Evolutionary conservation across 2,113 vertebrate genomes (phyloP), one percentile per base, ranked within the genome.

Genomic region (Gadus macrocephalus): DNA sequence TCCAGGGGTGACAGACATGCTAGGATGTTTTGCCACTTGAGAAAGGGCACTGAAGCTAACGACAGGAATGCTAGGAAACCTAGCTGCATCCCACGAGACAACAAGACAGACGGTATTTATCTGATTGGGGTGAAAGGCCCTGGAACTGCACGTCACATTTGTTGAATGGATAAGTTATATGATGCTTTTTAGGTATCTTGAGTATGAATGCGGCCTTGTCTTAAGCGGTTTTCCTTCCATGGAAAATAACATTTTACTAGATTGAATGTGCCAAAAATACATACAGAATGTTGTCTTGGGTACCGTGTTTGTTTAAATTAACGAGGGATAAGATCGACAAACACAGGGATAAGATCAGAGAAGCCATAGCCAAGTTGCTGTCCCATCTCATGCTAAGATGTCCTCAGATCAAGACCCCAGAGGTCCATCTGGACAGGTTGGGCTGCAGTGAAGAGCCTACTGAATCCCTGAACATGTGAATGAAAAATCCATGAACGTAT

Each of bases 1-100:
- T 49, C 42, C 42, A 49, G 6, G 84, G 80, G 74, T 83, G 83
- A 84, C 80, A 84, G 80, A 81, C 78, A 69, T 67, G 76, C 78
- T 78, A 81, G 71, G 81, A 86, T 74, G 58, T 3, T 8, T 72
- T 42, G 69, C 81, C 49, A 71, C 79, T 76, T 78, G 73, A 75
- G 75, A 49, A 9, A 49, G 12, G 9, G 42, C 77, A 72, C 69
- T 38, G 74, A 78, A 71, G 35, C 73, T 70, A 79, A 76, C 68
- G 79, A 80, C 80, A 70, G 77, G 81, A 49, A 49, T 49, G 42
- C 42, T 49, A 1, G 11, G 42, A 14, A 49, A 72, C 78, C 75
- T 80, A 82, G 83, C 81, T 81, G 31, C n/a, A 62, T 60, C 20
- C n/a, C 59, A 60, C 42, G 11, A 49, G 42, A 49, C 42, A 7